phyloP scores from a whole-genome alignment of 2,888 invertebrate species.

The Zaprionus obscuricornis region DNA sequence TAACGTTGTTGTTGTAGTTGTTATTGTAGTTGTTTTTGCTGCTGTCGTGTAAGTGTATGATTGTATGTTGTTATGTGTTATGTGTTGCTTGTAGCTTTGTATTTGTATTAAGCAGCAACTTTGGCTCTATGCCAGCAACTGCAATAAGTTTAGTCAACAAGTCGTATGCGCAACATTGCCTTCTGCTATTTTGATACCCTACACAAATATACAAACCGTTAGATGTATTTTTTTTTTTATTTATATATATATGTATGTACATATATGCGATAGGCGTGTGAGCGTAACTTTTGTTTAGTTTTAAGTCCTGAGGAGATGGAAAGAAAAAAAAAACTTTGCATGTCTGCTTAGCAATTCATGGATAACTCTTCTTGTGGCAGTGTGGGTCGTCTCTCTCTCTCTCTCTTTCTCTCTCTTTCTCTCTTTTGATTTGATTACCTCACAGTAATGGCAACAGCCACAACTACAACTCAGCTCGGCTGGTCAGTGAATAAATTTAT shows the following conservation, averaged over 20 bases:
- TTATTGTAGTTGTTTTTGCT: slow-evolving; percentile 27
- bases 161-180: slow-evolving; percentile 51
- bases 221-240: slow-evolving; percentile 9
- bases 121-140: slow-evolving; percentile 48
- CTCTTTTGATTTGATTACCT: slow-evolving; percentile 72
- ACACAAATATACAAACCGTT: slow-evolving; percentile 29
- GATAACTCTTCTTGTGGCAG: slow-evolving; percentile 35
- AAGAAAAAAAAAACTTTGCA: slow-evolving; percentile 61
- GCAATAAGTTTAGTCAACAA: slow-evolving; percentile 25
- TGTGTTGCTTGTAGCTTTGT: slow-evolving; percentile 26
- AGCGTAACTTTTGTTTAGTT: slow-evolving; percentile 29
- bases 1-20: slow-evolving; percentile 20
- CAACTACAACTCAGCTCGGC: slow-evolving; percentile 34
- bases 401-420: slow-evolving; percentile 24
- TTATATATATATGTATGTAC: background rate
- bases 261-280: slow-evolving; percentile 5
- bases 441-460: too few relatives aligned
- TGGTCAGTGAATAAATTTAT: slow-evolving; percentile 65
- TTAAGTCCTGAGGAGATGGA: slow-evolving; percentile 37
- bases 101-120: slow-evolving; percentile 39
- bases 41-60: slow-evolving; percentile 14
- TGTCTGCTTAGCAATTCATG: slow-evolving; percentile 66
- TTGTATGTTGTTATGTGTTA: slow-evolving; percentile 13
- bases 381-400: slow-evolving; percentile 33
- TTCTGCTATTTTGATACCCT: slow-evolving; percentile 39